Base-by-base conservation (phyloP, 2,888 invertebrate genomes). In the Horisme vitalbata region DNA sequence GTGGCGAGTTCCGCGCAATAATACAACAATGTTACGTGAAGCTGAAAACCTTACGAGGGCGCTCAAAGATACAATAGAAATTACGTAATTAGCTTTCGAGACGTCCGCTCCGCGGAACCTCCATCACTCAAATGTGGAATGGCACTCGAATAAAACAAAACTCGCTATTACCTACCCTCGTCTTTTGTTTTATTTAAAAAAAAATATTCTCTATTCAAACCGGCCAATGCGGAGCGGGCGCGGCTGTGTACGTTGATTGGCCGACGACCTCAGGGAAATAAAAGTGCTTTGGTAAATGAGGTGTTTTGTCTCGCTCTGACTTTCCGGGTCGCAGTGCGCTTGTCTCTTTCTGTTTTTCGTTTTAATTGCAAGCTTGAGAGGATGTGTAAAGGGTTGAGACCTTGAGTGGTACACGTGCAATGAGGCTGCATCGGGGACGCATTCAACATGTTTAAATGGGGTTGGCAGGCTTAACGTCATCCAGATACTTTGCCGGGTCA, bases 191-290 rank as follows among this genome's bases (percentile, higher is more conserved):
- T 68, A 71, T 76, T 77, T 83, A 81, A 78, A 71, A 80, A 82
- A 76, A 82, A 83, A 79, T 75, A 73, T 73, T 85, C 81, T 83
- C 83, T 81, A 83, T 88, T 85, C 84, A 84, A 85, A 83, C 74
- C 76, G 84, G 83, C 88, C 88, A 87, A 88, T 89, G 87, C 75
- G 79, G 75, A 78, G 79, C 84, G 75, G 75, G 81, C 70, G 75
- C 75, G 72, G 76, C 68, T 75, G 77, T 74, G 80, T 79, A 77
- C 85, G 87, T 86, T 88, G 88, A 89, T 89, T 89, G 89, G 89
- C 88, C 85, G 85, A 83, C 85, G 79, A 85, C 86, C 85, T 86
- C 79, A 83, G 84, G 79, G 85, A 86, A 86, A 87, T 86, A 87
- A 86, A 88, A 88, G 87, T 84, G 79, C 87, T 84, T 75, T 73